These are phyloP conservation scores for Microctenopoma steveboyesi DNA, from an alignment of 2,797 vertebrate genomes.

Conservation along the genomic window DNA sequence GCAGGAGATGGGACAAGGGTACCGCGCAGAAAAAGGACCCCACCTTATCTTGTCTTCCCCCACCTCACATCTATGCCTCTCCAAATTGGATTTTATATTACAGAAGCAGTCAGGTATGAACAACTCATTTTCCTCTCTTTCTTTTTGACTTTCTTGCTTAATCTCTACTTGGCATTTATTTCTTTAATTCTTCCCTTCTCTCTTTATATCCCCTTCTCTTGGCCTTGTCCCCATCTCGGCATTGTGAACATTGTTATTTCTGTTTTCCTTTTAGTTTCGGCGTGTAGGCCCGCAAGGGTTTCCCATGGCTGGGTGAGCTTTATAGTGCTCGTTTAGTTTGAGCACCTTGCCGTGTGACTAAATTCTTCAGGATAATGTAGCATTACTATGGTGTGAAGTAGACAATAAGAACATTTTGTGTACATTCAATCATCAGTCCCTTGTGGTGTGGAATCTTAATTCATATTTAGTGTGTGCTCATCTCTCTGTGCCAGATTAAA, in stretches of 20 bases:
- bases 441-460: slow-evolving; percentile 43
- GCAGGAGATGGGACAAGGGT: slow-evolving; percentile 71
- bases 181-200: neutral
- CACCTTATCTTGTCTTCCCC: slow-evolving; percentile 82
- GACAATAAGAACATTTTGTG: slow-evolving; percentile 33
- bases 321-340: slow-evolving; percentile 37
- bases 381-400: slow-evolving; percentile 12
- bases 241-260: slow-evolving; percentile 1
- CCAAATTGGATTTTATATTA: slow-evolving; percentile 98
- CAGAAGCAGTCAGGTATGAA: slow-evolving; percentile 92
- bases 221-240: slow-evolving; percentile 4
- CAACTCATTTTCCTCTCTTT: slow-evolving; percentile 89
- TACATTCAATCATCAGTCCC: slow-evolving; percentile 3
- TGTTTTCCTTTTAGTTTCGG: slow-evolving; percentile 15
- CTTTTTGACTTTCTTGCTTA: slow-evolving; percentile 49
- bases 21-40: slow-evolving; percentile 82
- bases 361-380: slow-evolving; percentile 18
- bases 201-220: neutral
- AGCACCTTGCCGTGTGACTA: slow-evolving; percentile 42
- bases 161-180: slow-evolving; percentile 28
- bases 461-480: slow-evolving; percentile 3
- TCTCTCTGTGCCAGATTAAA: slow-evolving; percentile 14
- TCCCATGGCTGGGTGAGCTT: slow-evolving; percentile 17
- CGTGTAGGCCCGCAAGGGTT: slow-evolving; percentile 25
- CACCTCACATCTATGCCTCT: slow-evolving; percentile 78